Percentiles rank a stretch among this genome's conserved stretches.
Evolutionary conservation across 2,113 vertebrate genomes (phyloP).

Genomic region (Takifugu bimaculatus): DNA sequence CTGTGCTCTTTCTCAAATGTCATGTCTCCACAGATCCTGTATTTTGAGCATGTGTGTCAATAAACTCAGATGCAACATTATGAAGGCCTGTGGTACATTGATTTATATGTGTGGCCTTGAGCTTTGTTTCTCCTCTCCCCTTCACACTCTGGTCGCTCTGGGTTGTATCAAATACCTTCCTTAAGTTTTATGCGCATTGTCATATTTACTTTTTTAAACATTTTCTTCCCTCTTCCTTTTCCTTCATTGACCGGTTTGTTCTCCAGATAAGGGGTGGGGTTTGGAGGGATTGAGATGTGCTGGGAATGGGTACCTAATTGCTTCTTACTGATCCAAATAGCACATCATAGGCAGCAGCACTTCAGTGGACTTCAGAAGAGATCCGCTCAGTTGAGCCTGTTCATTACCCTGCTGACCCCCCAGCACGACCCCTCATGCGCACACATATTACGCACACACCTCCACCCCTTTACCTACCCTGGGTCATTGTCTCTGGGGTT

Average conservation of each 20-base stretch:
- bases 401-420: slow-evolving; percentile 76
- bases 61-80: slow-evolving; percentile 67
- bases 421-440: slow-evolving; percentile 63
- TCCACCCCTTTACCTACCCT: slow-evolving; percentile 66
- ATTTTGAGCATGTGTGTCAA: slow-evolving; percentile 73
- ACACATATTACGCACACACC: slow-evolving; percentile 67
- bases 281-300: slow-evolving; percentile 58
- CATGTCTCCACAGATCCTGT: slow-evolving; percentile 67
- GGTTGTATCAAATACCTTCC: neutral
- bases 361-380: slow-evolving; percentile 73
- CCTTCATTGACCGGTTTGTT: neutral
- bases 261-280: neutral
- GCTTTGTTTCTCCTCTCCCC: slow-evolving; percentile 16
- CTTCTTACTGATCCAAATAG: slow-evolving; percentile 80
- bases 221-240: neutral
- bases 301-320: slow-evolving; percentile 73
- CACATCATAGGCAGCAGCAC: slow-evolving; percentile 74
- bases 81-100: slow-evolving; percentile 39
- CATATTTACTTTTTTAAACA: slow-evolving; percentile 21
- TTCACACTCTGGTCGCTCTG: neutral
- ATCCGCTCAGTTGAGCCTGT: slow-evolving; percentile 61
- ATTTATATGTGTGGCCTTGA: slow-evolving; percentile 29
- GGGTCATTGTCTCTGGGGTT: slow-evolving; percentile 76
- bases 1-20: slow-evolving; percentile 68
- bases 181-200: neutral